Evolutionary conservation across 2,888 invertebrate genomes (phyloP), one percentile per base, ranked within the genome.

Genomic region (Drosophila pseudotalamancana): DNA sequence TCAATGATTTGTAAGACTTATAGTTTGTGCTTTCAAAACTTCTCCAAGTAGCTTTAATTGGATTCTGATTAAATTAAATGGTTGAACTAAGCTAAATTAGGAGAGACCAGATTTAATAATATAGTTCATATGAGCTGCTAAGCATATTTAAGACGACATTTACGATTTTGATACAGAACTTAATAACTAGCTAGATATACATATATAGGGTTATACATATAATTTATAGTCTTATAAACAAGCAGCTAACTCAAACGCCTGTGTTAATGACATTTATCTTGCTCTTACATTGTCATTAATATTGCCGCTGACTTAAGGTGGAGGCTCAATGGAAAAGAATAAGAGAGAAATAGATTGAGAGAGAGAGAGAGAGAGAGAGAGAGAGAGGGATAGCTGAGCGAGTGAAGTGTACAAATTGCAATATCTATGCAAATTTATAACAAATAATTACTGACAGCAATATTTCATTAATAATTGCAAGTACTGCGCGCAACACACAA

Each of bases 361-460:
- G 31, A 9, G 27, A 6, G 31, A 1, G 12, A 11, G 23, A 8
- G 16, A 12, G 42, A 27, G 48, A 5, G 31, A 23, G 37, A 18
- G 34, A 23, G 14, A 18, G 16, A 19, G 32, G 48, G 8, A 29
- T 27, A 18, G 42, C n/a, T 35, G 31, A 43, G 45, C 57, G 57
- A 67, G 64, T 76, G 88, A 86, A 79, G 87, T 83, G 74, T 74
- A 77, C 87, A 87, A 84, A 80, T 84, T 84, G 88, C 88, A 88
- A 79, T 89, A 83, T 84, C 86, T 84, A 88, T 83, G 88, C 88
- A 88, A 89, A 88, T 88, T 89, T 77, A 78, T 81, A 79, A 85
- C 89, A 89, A 87, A 80, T 80, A 83, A 83, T 83, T 88, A 83
- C 88, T 85, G 85, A 89, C 88, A 85, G 78, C 88, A 77, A 88